phyloP scores from a whole-genome alignment of 2,113 vertebrate genomes.

The Daubentonia madagascariensis region DNA sequence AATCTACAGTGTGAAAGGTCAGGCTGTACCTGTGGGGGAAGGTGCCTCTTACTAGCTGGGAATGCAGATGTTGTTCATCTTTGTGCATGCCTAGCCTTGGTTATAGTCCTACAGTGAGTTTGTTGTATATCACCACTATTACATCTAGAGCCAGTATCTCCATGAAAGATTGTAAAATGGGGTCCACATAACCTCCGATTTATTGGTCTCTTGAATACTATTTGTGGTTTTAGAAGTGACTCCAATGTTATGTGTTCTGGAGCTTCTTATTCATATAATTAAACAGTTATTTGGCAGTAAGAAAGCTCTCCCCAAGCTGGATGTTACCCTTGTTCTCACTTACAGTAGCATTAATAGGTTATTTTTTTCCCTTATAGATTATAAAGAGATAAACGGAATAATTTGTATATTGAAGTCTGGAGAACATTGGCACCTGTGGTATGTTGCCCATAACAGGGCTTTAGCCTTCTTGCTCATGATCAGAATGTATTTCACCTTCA shows the following conservation, averaged over 20 bases:
- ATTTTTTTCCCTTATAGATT: not conserved
- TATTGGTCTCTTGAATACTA: constrained; percentile 46
- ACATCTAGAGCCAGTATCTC: constrained; percentile 38
- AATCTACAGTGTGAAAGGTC: not conserved
- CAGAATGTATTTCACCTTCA: not conserved
- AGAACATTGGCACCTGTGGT: not conserved
- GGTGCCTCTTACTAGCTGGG: rapidly evolving
- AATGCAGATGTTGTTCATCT: not conserved
- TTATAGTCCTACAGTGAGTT: not conserved
- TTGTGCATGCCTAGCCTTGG: not conserved
- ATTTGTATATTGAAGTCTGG: not conserved
- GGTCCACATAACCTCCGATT: constrained; percentile 43
- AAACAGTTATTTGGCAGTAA: constrained; percentile 35
- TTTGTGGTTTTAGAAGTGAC: constrained; percentile 63
- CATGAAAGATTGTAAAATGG: constrained; percentile 49
- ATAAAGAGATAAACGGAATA: constrained; percentile 23
- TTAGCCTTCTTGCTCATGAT: not conserved
- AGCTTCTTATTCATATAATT: constrained; percentile 28
- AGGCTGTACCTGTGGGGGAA: not conserved
- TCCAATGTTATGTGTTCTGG: constrained; percentile 65
- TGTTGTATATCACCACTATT: constrained; percentile 46
- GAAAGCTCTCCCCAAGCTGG: not conserved
- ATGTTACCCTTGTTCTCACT: not conserved
- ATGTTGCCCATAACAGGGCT: not conserved
- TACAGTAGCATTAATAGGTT: not conserved